phyloP scores from a whole-genome alignment of 2,797 vertebrate species.

The Gephyroberyx darwinii region DNA sequence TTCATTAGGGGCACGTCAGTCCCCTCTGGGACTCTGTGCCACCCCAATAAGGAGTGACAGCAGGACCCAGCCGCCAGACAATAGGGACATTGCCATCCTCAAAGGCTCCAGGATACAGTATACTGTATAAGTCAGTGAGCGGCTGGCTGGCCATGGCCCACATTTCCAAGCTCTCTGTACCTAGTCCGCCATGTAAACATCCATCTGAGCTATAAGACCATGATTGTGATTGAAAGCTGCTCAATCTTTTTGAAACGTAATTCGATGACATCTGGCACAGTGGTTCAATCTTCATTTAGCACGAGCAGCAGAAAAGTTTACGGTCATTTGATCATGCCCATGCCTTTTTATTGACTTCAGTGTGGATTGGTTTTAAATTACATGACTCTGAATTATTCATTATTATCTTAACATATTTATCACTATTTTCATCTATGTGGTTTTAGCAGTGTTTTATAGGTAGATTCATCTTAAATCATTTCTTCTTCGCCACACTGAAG shows the following conservation, averaged over 20 bases:
- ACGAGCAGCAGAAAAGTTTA: background rate
- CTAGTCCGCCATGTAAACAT: slow-evolving; percentile 29
- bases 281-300: background rate
- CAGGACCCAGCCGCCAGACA: slow-evolving; percentile 26
- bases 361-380: slow-evolving; percentile 1
- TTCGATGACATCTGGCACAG: background rate
- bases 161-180: slow-evolving; percentile 23
- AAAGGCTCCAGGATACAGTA: background rate
- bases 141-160: background rate
- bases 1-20: slow-evolving; percentile 52
- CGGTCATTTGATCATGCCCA: slow-evolving; percentile 26
- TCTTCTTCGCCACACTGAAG: background rate
- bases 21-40: slow-evolving; percentile 13
- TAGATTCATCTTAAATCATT: background rate
- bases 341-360: background rate
- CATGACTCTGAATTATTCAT: background rate
- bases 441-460: background rate
- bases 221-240: background rate
- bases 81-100: background rate
- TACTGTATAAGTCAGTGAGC: background rate
- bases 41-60: slow-evolving; percentile 52
- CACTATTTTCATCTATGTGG: background rate
- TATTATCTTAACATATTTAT: too few relatives aligned
- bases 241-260: background rate
- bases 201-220: too few relatives aligned